Evolutionary conservation across 1,140 invertebrate species (phyloP).

Genomic region (Drosophila varians): DNA sequence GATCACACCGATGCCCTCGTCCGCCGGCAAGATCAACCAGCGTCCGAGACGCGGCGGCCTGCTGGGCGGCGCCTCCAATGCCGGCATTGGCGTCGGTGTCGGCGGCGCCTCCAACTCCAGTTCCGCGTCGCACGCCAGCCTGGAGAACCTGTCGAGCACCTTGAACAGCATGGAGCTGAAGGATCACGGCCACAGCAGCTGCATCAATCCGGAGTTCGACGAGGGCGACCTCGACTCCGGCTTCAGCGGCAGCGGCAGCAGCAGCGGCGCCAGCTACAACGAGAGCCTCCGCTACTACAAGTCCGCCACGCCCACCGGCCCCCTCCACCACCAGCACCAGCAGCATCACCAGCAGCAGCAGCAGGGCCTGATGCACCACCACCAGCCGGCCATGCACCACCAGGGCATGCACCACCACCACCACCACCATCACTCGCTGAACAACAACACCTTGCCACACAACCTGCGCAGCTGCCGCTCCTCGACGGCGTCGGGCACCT

Average conservation of each 20-base stretch:
- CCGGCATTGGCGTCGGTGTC: too few species aligned
- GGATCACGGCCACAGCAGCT: conserved; percentile 86
- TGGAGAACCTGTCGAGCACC: conserved; percentile 87
- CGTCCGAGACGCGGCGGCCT: conserved; percentile 67
- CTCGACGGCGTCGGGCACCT: conserved; percentile 74
- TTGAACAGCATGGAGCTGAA: conserved; percentile 87
- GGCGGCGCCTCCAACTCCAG: conserved; percentile 50
- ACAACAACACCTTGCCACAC: conserved; percentile 68
- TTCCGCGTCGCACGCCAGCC: conserved; percentile 68
- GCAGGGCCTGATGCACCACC: conserved; percentile 2
- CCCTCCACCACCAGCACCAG: conserved; percentile 32
- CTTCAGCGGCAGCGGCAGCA: conserved; percentile 89
- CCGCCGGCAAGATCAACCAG: conserved; percentile 63
- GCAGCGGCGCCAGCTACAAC: conserved; percentile 90
- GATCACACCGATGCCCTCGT: background rate
- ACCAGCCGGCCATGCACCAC: conserved; percentile 24
- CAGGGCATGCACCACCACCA: conserved; percentile 23
- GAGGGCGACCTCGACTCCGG: conserved; percentile 91
- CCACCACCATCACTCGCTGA: conserved; percentile 33
- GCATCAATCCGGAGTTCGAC: conserved; percentile 87
- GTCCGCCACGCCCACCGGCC: conserved; percentile 65
- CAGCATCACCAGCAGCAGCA: conserved; percentile 15
- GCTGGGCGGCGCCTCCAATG: conserved; percentile 60
- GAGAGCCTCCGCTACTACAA: conserved; percentile 86
- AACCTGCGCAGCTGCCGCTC: conserved; percentile 75